Conservation (phyloP, 2,797 vertebrate species). For the Anabacerthia variegaticeps region DNA sequence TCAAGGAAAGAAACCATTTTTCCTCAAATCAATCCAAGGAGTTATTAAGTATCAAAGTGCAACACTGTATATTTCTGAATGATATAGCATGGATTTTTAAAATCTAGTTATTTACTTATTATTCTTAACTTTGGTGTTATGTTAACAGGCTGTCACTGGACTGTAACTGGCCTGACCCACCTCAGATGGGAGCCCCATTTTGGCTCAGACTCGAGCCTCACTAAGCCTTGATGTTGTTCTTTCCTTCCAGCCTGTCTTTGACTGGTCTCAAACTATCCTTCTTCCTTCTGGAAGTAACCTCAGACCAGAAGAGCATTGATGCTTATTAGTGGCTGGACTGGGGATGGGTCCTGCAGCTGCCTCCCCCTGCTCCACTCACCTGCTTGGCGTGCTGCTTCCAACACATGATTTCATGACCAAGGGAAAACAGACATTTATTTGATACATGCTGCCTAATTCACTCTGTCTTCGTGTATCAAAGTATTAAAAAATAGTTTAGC, state of each 20-base stretch:
- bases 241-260: background rate
- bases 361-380: fast-evolving
- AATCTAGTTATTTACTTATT: background rate
- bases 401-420: background rate
- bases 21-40: background rate
- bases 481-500: background rate
- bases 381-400: background rate
- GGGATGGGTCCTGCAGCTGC: background rate
- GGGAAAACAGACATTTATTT: background rate
- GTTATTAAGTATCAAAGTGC: background rate
- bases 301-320: background rate
- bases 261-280: background rate
- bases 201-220: background rate
- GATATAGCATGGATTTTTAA: background rate
- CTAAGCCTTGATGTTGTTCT: background rate
- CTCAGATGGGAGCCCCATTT: background rate
- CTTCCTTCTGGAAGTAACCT: background rate
- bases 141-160: background rate
- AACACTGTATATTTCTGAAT: background rate
- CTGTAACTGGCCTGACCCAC: background rate
- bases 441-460: background rate
- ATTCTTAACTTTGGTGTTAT: background rate
- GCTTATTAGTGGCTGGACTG: background rate
- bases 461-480: background rate
- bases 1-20: background rate